phyloP scores from a whole-genome alignment of 2,113 vertebrate species.

The Pluvialis apricaria region DNA sequence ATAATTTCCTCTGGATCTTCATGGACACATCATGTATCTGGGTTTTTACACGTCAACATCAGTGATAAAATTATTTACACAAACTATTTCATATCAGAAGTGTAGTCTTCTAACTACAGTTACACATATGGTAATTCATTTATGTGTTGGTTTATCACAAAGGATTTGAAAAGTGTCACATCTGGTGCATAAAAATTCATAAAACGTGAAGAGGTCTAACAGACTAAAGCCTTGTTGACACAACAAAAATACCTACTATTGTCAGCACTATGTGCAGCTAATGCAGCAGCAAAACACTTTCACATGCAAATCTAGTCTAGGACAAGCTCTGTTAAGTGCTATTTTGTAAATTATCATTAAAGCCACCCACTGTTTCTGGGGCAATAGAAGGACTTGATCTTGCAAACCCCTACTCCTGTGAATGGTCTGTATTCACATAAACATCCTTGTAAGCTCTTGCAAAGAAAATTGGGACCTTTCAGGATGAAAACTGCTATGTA shows the following conservation, averaged over 20 bases:
- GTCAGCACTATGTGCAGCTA: neutral
- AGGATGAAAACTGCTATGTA: neutral
- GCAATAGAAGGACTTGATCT: neutral
- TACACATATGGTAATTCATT: neutral
- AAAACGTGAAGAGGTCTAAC: neutral
- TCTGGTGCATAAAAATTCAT: slow-evolving; percentile 5
- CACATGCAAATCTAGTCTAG: slow-evolving; percentile 9
- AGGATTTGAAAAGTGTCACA: neutral
- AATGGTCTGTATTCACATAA: neutral
- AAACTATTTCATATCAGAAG: neutral
- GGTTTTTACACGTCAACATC: neutral
- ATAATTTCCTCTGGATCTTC: neutral
- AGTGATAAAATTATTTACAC: neutral
- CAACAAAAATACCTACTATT: neutral
- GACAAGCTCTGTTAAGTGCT: neutral
- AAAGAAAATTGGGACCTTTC: neutral
- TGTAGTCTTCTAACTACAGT: neutral
- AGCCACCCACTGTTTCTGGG: neutral
- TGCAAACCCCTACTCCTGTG: neutral
- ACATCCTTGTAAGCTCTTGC: neutral
- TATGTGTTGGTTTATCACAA: neutral
- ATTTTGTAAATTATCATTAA: slow-evolving; percentile 4
- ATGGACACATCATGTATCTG: neutral
- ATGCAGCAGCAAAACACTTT: neutral
- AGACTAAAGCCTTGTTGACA: slow-evolving; percentile 11